Conservation (phyloP, 1,140 invertebrate species). For the Leguminivora glycinivorella region DNA sequence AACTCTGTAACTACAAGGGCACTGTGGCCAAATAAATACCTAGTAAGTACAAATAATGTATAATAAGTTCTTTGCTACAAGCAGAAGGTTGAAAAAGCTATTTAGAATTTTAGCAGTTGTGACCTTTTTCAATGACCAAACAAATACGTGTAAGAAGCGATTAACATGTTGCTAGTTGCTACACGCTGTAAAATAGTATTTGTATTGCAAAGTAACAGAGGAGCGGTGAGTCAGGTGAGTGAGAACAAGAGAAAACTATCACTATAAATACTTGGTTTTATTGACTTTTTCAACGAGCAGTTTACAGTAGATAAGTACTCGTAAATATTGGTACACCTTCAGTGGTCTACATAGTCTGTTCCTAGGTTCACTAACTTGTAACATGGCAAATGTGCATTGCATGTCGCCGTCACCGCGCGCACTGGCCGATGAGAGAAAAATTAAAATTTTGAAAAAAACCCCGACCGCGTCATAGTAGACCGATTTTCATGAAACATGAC, state of each 20-base stretch:
- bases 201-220: slow-evolving; percentile 1
- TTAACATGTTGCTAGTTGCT: background rate
- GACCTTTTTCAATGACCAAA: background rate
- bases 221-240: too few relatives aligned
- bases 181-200: background rate
- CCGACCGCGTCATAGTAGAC: too few relatives aligned
- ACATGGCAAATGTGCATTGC: too few relatives aligned
- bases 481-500: too few relatives aligned
- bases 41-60: background rate
- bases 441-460: too few relatives aligned
- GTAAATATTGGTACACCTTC: too few relatives aligned
- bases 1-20: too few relatives aligned
- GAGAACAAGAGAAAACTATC: background rate
- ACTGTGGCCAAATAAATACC: background rate
- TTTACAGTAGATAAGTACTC: background rate
- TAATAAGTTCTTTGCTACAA: background rate
- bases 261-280: background rate
- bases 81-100: background rate
- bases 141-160: background rate
- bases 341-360: background rate
- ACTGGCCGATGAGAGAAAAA: too few relatives aligned
- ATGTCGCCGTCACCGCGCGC: too few relatives aligned
- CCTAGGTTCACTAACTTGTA: too few relatives aligned
- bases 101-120: background rate
- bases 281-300: background rate